Percentiles rank a stretch among this genome's conserved stretches.
Evolutionary conservation across 2,113 vertebrate species (phyloP).

Genomic region (Okapia johnstoni): DNA sequence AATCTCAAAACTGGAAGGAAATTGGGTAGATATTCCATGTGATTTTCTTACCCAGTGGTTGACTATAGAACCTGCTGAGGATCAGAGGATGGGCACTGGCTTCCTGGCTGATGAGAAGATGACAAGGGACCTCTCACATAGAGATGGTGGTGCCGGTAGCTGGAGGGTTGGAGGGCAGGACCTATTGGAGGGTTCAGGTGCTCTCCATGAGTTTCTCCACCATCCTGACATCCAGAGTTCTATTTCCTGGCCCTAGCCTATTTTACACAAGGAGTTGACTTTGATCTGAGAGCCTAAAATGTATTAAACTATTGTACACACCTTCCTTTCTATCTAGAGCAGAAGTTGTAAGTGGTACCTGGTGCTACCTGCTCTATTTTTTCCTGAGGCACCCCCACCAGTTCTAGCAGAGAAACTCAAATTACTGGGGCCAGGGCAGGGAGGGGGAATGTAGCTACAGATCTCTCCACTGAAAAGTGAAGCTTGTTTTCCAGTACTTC

Average conservation of each 20-base stretch:
- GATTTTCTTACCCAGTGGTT: background rate
- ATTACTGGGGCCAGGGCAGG: background rate
- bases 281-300: background rate
- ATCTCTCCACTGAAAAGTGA: background rate
- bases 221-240: background rate
- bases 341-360: background rate
- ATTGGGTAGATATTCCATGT: background rate
- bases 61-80: background rate
- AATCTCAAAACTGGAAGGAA: background rate
- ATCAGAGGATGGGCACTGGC: background rate
- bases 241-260: background rate
- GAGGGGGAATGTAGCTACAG: rapidly evolving
- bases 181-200: background rate
- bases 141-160: background rate
- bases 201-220: background rate
- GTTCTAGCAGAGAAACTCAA: background rate
- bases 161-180: too few species aligned
- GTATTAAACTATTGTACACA: too few species aligned
- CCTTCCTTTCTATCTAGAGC: background rate
- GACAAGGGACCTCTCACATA: rapidly evolving
- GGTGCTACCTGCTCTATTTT: background rate
- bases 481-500: background rate
- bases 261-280: background rate
- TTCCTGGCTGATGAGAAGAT: background rate
- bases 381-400: background rate